phyloP scores from a whole-genome alignment of 2,797 vertebrate species.

The Apogon talboti region DNA sequence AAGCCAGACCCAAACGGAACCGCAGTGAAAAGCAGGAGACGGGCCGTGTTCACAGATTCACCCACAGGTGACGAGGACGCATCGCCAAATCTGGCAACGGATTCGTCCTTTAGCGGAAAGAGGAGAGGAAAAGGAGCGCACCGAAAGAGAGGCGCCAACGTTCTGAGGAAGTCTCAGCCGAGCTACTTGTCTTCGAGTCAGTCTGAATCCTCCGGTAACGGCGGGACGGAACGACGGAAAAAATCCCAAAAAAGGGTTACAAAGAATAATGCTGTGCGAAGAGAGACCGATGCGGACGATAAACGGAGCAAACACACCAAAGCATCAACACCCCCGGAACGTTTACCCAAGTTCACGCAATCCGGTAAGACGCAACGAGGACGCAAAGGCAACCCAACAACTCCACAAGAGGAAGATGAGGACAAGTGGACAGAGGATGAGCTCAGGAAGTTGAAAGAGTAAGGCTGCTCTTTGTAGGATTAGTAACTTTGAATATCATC shows the following conservation, averaged over 20 bases:
- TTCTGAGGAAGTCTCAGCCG: not conserved
- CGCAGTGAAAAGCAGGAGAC: conserved; percentile 5
- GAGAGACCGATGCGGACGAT: not conserved
- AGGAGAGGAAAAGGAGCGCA: not conserved
- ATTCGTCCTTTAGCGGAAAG: conserved; percentile 4
- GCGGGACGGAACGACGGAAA: not conserved
- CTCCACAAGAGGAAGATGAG: conserved; percentile 34
- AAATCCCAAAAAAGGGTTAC: not conserved
- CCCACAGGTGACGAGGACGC: not conserved
- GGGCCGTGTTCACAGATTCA: not conserved
- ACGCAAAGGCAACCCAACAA: not conserved
- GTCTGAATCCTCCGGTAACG: conserved; percentile 5
- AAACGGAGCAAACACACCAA: conserved; percentile 21
- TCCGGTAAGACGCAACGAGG: conserved; percentile 26
- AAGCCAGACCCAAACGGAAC: not conserved
- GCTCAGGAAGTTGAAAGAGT: conserved; percentile 76
- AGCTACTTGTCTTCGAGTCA: not conserved
- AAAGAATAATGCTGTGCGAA: not conserved
- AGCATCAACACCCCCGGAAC: conserved; percentile 4
- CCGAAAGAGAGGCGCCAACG: not conserved
- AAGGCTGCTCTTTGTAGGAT: conserved; percentile 28
- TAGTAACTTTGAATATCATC: not conserved
- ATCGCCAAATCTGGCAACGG: not conserved
- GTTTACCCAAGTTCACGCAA: not conserved
- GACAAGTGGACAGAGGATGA: conserved; percentile 79